Evolutionary conservation across 2,113 vertebrate genomes (phyloP).

Genomic region (Gila orcuttii): DNA sequence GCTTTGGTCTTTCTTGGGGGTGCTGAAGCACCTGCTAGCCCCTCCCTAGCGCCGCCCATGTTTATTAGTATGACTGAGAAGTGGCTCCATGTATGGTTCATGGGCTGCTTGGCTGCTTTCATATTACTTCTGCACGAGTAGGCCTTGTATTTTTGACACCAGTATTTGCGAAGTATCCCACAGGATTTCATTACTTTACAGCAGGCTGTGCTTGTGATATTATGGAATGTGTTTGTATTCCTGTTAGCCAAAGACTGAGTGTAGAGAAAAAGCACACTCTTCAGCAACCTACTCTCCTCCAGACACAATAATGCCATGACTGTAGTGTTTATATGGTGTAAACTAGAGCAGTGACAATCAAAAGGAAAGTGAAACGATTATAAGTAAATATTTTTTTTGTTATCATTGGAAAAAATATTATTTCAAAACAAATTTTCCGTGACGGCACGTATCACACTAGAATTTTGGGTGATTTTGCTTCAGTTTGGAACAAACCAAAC

Average conservation of each 20-base stretch:
- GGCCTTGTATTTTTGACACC: background rate
- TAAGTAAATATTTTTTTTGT: background rate
- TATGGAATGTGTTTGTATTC: slow-evolving; percentile 18
- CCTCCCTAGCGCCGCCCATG: too few species aligned
- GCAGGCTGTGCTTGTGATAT: background rate
- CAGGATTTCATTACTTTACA: slow-evolving; percentile 7
- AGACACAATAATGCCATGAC: background rate
- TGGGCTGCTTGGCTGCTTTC: background rate
- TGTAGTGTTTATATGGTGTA: background rate
- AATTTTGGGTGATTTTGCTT: background rate
- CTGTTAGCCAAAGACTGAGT: slow-evolving; percentile 5
- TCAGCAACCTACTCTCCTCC: slow-evolving; percentile 11
- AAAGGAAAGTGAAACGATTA: background rate
- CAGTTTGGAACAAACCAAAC: background rate
- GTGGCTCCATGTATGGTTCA: background rate
- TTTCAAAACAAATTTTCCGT: background rate
- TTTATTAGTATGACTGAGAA: background rate
- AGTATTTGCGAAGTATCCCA: slow-evolving; percentile 1
- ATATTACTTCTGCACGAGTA: background rate
- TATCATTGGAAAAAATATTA: background rate
- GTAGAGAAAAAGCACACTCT: background rate
- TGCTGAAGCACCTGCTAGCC: too few species aligned
- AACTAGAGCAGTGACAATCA: slow-evolving; percentile 16
- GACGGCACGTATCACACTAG: background rate
- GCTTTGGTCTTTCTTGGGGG: too few species aligned